A percentile compares a stretch with the other conserved stretches of the same genome.
phyloP scores from a whole-genome alignment of 2,113 vertebrate species.

The Hypomesus transpacificus region DNA sequence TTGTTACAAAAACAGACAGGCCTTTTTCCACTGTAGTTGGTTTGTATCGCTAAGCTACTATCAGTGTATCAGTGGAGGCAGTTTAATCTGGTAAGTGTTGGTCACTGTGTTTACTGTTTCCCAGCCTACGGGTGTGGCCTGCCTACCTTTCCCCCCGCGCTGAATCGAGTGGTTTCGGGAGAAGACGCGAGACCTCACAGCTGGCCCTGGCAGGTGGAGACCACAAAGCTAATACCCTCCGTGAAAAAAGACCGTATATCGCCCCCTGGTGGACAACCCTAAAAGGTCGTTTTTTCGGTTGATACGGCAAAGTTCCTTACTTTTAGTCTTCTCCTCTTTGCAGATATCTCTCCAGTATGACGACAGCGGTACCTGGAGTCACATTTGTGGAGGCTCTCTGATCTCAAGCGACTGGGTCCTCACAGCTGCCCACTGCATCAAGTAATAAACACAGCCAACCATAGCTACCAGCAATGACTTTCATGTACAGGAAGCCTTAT shows the following conservation, averaged over 20 bases:
- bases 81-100: no score
- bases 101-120: background rate
- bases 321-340: background rate
- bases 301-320: no score
- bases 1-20: no score
- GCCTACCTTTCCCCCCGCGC: slow-evolving; percentile 56
- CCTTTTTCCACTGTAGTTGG: no score
- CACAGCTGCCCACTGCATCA: slow-evolving; percentile 89
- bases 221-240: no score
- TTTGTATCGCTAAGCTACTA: no score
- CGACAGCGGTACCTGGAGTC: slow-evolving; percentile 61
- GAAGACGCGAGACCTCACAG: slow-evolving; percentile 64
- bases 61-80: no score
- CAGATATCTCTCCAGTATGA: slow-evolving; percentile 87
- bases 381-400: slow-evolving; percentile 84
- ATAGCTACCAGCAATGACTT: no score
- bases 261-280: background rate
- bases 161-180: slow-evolving; percentile 66
- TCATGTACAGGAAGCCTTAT: no score
- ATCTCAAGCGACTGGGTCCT: slow-evolving; percentile 78
- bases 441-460: slow-evolving; percentile 58
- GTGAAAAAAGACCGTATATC: background rate
- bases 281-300: no score
- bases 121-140: slow-evolving; percentile 65
- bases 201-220: slow-evolving; percentile 75